These are phyloP conservation scores for Centroberyx gerrardi DNA, from an alignment of 2,797 vertebrate genomes.

Conservation along the genomic window DNA sequence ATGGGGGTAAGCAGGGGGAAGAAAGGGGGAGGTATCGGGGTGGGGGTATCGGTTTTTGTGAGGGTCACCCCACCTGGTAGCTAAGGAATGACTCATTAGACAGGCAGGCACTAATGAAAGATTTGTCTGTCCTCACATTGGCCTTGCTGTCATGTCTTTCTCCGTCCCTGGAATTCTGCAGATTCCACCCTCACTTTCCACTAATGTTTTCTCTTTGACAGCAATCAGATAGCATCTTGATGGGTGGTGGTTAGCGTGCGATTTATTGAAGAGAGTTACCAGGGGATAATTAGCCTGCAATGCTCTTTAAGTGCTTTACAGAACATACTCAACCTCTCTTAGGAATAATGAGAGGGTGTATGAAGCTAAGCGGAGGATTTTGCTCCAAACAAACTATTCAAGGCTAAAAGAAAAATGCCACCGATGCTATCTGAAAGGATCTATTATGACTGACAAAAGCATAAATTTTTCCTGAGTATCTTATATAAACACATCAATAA, in stretches of 20 bases:
- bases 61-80: conserved; percentile 80
- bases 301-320: conserved; percentile 36
- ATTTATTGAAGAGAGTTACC: conserved; percentile 57
- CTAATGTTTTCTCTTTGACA: conserved; percentile 58
- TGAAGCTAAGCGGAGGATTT: conserved; percentile 4
- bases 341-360: conserved; percentile 23
- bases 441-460: conserved; percentile 54
- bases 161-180: conserved; percentile 72
- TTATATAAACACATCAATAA: conserved; percentile 72
- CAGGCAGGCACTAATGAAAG: conserved; percentile 77
- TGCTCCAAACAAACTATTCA: not conserved
- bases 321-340: conserved; percentile 17
- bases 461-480: conserved; percentile 56
- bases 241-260: conserved; percentile 51
- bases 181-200: conserved; percentile 72
- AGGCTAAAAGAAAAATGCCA: conserved; percentile 41
- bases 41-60: conserved; percentile 11
- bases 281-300: conserved; percentile 37
- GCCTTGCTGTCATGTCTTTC: conserved; percentile 71
- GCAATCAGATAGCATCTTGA: conserved; percentile 69
- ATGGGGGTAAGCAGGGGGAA: conserved; percentile 36
- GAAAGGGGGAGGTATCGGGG: conserved; percentile 33
- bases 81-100: conserved; percentile 81
- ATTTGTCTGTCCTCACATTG: conserved; percentile 79
- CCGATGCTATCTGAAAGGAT: conserved; percentile 42